Evolutionary conservation across 1,140 invertebrate species (phyloP), one percentile per base, ranked within the genome.

Genomic region (Hyphantria cunea): DNA sequence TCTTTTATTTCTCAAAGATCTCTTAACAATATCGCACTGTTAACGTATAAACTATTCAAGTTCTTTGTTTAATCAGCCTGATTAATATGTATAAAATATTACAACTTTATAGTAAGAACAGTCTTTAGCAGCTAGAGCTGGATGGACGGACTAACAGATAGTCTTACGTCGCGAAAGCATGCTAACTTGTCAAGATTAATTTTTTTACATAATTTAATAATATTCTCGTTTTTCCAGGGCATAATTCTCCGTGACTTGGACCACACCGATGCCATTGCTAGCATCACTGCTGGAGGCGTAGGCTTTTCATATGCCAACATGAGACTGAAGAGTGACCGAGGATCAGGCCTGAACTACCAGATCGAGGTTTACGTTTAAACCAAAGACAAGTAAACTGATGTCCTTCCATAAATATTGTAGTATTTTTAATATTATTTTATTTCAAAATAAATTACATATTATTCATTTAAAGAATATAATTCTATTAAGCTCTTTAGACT

Each of bases 291-390:
- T 0, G 90, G 90, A 42, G 90, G 90, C 11, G 78, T 89, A 9
- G 90, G 87, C 8, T 77, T 76, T 12, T 82, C 84, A 0, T 91
- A 85, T 44, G 86, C 74, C 42, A 90, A 88, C 64, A 74, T 91
- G 11, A 81, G 78, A 25, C 70, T 91, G 49, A 89, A 90, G 72
- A 90, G 87, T 60, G 80, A 88, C 7, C 67, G 88, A 51, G 87
- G 88, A 15, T 86, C 83, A 3, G 86, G 83, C 0, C 77, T 91
- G 33, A 89, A 90, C 70, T 91, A 89, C 54, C 81, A 91, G 71
- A 69, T 91, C 15, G 90, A 91, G 73, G 64, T 91, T 33, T 91
- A 86, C 56, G 73, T 75, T 5, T 89, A 84, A 44, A 14, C 6
- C 14, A 31, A 45, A 47, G 11, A 10, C 34, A 10, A 37, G 5